A percentile compares a stretch with the other conserved stretches of the same genome.
Evolutionary conservation across 2,797 vertebrate genomes (phyloP).

Genomic region (Steatocranus sp.): DNA sequence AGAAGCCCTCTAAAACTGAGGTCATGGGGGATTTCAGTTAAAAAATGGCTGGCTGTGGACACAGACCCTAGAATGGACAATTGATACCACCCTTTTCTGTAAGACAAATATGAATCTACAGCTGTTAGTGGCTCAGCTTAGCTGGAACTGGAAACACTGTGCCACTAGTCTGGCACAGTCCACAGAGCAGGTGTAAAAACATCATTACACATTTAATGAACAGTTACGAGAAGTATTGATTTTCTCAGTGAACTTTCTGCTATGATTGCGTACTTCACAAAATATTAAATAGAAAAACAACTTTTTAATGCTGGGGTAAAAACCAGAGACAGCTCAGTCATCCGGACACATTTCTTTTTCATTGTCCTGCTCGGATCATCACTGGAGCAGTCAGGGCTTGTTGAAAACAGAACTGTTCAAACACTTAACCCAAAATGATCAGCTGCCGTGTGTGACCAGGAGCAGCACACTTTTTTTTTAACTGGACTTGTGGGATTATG

Average conservation of each 20-base stretch:
- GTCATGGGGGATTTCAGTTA: not conserved
- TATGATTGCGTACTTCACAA: not conserved
- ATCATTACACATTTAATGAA: not conserved
- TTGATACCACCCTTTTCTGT: not conserved
- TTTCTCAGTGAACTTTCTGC: not conserved
- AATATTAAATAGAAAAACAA: not conserved
- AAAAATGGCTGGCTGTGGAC: not conserved
- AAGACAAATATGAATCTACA: not conserved
- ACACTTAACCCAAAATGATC: slow-evolving; percentile 35
- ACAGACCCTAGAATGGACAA: not conserved
- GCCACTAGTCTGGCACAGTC: not conserved
- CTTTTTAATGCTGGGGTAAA: not conserved
- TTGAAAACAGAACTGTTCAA: slow-evolving; percentile 22
- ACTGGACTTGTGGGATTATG: slow-evolving; percentile 71
- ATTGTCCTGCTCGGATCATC: slow-evolving; percentile 9
- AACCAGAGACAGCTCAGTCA: not conserved
- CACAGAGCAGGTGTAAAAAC: not conserved
- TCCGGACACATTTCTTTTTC: not conserved
- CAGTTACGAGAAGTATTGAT: not conserved
- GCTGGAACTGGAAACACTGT: not conserved
- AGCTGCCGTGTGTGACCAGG: slow-evolving; percentile 56
- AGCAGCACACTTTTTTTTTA: slow-evolving; percentile 52
- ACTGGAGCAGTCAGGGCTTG: slow-evolving; percentile 1
- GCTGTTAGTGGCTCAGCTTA: not conserved
- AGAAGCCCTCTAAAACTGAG: not conserved